Conservation (phyloP, 1,140 invertebrate genomes). For the Reticulitermes speratus region DNA sequence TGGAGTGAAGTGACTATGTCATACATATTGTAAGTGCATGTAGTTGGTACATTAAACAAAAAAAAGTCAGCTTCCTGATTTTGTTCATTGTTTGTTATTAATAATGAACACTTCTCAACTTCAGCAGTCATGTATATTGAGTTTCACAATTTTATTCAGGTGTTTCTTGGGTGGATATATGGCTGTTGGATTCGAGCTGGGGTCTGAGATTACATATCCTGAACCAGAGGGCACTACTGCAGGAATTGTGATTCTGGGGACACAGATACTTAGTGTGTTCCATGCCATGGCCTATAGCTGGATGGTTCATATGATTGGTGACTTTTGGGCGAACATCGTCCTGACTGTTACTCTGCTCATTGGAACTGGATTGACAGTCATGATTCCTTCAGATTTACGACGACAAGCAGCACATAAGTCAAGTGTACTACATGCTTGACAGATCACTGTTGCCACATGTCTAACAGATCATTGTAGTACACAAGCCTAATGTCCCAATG, state of each 20-base stretch:
- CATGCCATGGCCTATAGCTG: constrained; percentile 70
- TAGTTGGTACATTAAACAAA: too few relatives aligned
- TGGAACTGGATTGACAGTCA: constrained; percentile 69
- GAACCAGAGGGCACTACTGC: constrained; percentile 58
- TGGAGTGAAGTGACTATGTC: too few relatives aligned
- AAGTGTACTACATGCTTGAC: not conserved
- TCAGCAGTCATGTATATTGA: too few relatives aligned
- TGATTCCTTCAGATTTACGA: constrained; percentile 71
- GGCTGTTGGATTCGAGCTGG: constrained; percentile 65
- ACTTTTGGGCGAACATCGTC: constrained; percentile 68
- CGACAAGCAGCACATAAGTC: constrained; percentile 65
- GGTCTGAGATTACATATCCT: constrained; percentile 63
- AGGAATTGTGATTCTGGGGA: constrained; percentile 17
- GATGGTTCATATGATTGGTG: constrained; percentile 55
- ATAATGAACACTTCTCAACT: too few relatives aligned
- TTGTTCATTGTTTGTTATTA: too few relatives aligned
- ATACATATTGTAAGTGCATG: too few relatives aligned
- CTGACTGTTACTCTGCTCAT: constrained; percentile 62
- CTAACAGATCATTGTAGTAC: not conserved
- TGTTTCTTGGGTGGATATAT: constrained; percentile 69
- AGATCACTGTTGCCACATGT: not conserved
- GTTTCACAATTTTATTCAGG: constrained; percentile 39
- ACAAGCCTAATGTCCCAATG: too few relatives aligned
- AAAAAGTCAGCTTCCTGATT: too few relatives aligned
- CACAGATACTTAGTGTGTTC: constrained; percentile 59